Conservation (phyloP, 2,113 vertebrate genomes). For the Stigmatopora nigra region DNA sequence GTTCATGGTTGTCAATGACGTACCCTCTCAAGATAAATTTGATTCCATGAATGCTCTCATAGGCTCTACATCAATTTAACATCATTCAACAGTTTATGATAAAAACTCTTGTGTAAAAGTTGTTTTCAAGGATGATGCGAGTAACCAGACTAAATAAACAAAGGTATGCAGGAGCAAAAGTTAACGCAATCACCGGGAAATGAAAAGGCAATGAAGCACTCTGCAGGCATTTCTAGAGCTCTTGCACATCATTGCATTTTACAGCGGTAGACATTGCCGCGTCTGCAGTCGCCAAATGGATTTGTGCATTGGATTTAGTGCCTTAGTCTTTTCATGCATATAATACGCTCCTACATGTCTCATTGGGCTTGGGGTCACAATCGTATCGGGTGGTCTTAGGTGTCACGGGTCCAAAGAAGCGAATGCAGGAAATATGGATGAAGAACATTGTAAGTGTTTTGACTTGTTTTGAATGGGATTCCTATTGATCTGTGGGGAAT, state of each 20-base stretch:
- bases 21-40: background rate
- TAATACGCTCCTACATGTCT: slow-evolving; percentile 44
- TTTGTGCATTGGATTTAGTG: slow-evolving; percentile 41
- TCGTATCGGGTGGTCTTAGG: slow-evolving; percentile 32
- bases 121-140: background rate
- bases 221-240: slow-evolving; percentile 44
- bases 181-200: slow-evolving; percentile 5
- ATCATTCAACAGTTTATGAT: background rate
- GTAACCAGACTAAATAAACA: background rate
- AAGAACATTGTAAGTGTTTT: slow-evolving; percentile 19
- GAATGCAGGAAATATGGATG: slow-evolving; percentile 16
- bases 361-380: slow-evolving; percentile 38
- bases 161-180: no score
- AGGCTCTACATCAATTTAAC: background rate
- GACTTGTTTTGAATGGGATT: slow-evolving; percentile 16
- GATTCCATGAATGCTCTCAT: background rate
- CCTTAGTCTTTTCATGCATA: slow-evolving; percentile 54
- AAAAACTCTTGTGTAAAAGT: background rate
- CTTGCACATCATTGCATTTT: slow-evolving; percentile 51
- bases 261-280: slow-evolving; percentile 33
- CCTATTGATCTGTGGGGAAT: background rate
- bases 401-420: slow-evolving; percentile 13
- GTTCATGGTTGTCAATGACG: background rate
- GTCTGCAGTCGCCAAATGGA: slow-evolving; percentile 51
- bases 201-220: slow-evolving; percentile 34